phyloP scores from a whole-genome alignment of 2,888 invertebrate species.

The Tribolium freemani region DNA sequence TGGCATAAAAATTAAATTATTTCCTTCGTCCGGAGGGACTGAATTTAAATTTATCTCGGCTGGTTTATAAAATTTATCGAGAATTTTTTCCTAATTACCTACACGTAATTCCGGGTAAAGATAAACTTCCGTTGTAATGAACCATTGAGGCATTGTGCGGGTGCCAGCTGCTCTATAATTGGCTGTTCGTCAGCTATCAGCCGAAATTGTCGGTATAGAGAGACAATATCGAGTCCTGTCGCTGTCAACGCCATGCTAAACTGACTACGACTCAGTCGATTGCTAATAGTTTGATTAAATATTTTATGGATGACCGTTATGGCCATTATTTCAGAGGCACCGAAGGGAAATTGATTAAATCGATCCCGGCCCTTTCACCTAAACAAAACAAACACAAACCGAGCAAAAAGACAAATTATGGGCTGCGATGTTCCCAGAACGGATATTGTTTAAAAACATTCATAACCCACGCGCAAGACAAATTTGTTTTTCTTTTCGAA shows the following conservation, averaged over 20 bases:
- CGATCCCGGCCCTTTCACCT: not conserved
- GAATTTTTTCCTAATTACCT: constrained; percentile 6
- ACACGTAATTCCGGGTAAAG: not conserved
- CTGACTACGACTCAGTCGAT: constrained; percentile 10
- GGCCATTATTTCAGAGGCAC: constrained; percentile 1
- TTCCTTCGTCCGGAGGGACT: constrained; percentile 26
- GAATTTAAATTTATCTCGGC: constrained; percentile 20
- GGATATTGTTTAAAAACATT: not conserved
- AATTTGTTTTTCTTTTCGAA: not conserved
- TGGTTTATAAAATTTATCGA: constrained; percentile 10
- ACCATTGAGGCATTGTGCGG: constrained; percentile 23
- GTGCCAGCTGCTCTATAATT: constrained; percentile 26
- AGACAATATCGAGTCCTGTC: constrained; percentile 18
- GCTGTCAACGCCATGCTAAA: constrained; percentile 9
- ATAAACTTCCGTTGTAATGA: constrained; percentile 13
- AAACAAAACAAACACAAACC: not conserved
- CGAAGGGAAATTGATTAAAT: not conserved
- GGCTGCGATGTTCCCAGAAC: not conserved
- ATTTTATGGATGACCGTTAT: constrained; percentile 18
- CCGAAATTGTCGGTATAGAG: constrained; percentile 11
- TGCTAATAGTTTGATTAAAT: constrained; percentile 34
- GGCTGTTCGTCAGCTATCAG: constrained; percentile 26
- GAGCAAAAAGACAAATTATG: not conserved
- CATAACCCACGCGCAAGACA: not conserved
- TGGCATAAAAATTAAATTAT: constrained; percentile 32